These are phyloP conservation scores for Oligia strigilis DNA, from an alignment of 2,888 invertebrate genomes.

Conservation along the genomic window DNA sequence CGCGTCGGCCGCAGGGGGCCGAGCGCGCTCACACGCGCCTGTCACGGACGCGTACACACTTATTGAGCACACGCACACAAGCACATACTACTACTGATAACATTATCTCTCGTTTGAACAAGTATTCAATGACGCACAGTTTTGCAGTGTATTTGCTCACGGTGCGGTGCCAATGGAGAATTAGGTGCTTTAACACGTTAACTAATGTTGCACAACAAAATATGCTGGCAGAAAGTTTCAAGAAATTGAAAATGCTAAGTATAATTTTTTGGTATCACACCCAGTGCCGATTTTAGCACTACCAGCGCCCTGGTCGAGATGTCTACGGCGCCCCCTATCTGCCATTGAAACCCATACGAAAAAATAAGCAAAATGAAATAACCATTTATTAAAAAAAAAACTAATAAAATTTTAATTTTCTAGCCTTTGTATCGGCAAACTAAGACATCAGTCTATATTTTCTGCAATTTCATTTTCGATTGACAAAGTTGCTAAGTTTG, in stretches of 20 bases:
- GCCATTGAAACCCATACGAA: too few species aligned
- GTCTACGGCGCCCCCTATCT: too few species aligned
- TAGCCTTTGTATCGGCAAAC: too few species aligned
- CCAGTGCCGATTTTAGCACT: too few species aligned
- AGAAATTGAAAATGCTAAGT: background rate
- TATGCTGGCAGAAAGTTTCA: background rate
- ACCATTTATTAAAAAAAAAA: too few species aligned
- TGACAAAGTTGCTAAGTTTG: too few species aligned
- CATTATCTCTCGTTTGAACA: slow-evolving; percentile 76
- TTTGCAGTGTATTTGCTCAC: slow-evolving; percentile 71
- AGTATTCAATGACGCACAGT: slow-evolving; percentile 78
- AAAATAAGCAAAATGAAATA: too few species aligned
- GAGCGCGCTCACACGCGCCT: slow-evolving; percentile 67
- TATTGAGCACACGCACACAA: slow-evolving; percentile 63
- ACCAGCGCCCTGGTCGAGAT: too few species aligned
- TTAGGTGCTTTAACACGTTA: slow-evolving; percentile 62
- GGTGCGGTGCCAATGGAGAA: slow-evolving; percentile 45
- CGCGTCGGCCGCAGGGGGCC: slow-evolving; percentile 88
- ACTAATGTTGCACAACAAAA: slow-evolving; percentile 36
- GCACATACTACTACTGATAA: slow-evolving; percentile 73
- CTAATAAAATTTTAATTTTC: too few species aligned
- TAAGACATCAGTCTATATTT: too few species aligned
- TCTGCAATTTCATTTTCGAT: too few species aligned
- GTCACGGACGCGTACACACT: slow-evolving; percentile 66
- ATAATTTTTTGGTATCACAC: background rate